phyloP scores from a whole-genome alignment of 2,888 invertebrate species.

The Cephus pulcher region DNA sequence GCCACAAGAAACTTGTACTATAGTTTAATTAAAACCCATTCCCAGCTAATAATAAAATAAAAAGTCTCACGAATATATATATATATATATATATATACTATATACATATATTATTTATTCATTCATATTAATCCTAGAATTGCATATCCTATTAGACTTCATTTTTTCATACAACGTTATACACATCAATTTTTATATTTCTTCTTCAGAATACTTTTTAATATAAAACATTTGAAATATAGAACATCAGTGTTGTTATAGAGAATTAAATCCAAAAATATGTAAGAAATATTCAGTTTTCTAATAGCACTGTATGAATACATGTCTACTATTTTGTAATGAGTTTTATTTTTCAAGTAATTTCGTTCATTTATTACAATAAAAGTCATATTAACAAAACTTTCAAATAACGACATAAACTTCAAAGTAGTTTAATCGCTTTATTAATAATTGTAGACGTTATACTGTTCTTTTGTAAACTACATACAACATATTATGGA shows the following conservation, averaged over 20 bases:
- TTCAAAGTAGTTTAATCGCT: neutral
- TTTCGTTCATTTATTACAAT: neutral
- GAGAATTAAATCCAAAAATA: neutral
- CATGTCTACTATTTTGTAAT: no score
- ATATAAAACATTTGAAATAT: no score
- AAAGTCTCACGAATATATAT: constrained; percentile 3
- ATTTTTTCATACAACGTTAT: constrained; percentile 2
- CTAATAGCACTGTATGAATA: neutral
- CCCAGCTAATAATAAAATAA: neutral
- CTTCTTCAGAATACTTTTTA: neutral
- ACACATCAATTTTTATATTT: neutral
- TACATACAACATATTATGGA: neutral
- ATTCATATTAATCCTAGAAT: neutral
- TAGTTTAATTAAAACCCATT: constrained; percentile 36
- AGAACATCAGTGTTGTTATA: neutral
- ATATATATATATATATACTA: neutral
- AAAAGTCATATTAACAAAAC: neutral
- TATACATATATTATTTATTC: neutral
- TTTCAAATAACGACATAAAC: neutral
- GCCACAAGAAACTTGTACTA: constrained; percentile 45
- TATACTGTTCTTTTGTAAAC: neutral
- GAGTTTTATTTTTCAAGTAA: neutral
- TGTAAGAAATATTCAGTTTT: neutral
- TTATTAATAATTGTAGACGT: neutral
- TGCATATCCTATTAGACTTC: constrained; percentile 1